phyloP scores from a whole-genome alignment of 2,113 vertebrate species.

The Cnemophilus loriae region DNA sequence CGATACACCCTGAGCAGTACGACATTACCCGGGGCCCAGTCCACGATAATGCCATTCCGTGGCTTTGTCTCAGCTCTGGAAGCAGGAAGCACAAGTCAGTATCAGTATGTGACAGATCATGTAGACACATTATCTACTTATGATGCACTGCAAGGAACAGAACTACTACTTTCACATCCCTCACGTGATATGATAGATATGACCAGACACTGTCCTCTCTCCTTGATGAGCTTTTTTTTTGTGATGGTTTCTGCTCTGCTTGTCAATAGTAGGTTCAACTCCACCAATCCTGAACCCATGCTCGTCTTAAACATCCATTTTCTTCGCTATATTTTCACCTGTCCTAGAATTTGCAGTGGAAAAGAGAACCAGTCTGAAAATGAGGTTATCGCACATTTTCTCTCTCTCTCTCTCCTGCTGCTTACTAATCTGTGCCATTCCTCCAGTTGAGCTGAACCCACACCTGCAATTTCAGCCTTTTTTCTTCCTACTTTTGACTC shows the following conservation, averaged over 20 bases:
- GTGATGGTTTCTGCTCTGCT: not conserved
- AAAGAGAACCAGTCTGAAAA: slow-evolving; percentile 35
- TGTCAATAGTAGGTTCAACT: not conserved
- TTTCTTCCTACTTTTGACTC: slow-evolving; percentile 58
- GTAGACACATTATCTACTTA: not conserved
- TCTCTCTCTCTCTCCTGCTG: slow-evolving; percentile 8
- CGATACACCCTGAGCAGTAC: not conserved
- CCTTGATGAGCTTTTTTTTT: not conserved
- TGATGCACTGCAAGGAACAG: not conserved
- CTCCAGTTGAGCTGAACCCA: slow-evolving; percentile 42
- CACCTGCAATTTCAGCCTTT: slow-evolving; percentile 62
- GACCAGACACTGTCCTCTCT: not conserved
- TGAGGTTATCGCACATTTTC: slow-evolving; percentile 37
- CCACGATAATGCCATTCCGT: not conserved
- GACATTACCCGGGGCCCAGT: not conserved
- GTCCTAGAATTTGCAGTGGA: slow-evolving; percentile 32
- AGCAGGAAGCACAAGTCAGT: not conserved
- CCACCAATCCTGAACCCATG: not conserved
- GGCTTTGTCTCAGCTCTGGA: not conserved
- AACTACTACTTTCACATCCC: not conserved
- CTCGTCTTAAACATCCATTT: not conserved
- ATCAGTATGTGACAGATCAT: not conserved
- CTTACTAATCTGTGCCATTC: slow-evolving; percentile 50
- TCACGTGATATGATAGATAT: not conserved
- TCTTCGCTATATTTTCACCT: not conserved